Base-by-base conservation (phyloP, 2,113 vertebrate species). In the Pantherophis guttatus region DNA sequence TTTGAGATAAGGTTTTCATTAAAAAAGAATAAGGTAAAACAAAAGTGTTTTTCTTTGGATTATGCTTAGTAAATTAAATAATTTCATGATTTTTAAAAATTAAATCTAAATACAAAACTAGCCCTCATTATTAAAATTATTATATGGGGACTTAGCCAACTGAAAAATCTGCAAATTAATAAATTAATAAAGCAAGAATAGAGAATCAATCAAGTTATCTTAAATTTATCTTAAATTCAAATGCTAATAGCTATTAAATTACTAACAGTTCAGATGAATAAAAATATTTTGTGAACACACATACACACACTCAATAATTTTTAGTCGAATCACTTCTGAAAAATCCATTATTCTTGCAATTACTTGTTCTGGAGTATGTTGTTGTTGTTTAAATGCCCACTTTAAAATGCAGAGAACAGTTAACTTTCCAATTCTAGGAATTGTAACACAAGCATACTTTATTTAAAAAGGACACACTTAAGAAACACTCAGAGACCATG, bases 381-480 rank as follows among this genome's bases (percentile, higher is more conserved):
- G 3, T 6, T 57, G 50, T 58, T 57, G 26, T 70, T n/a, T n/a
- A 6, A 65, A 70, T 5, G 12, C 13, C 29, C 88, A 95, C 93
- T 94, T 95, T 95, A 93, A 95, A 90, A 92, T 93, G 89, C 93
- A 95, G 75, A 5, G 58, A 93, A 44, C 92, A 92, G 86, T 89
- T 95, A 95, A 94, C 95, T 95, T 95, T 96, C 93, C 95, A 89
- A 52, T 21, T 93, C 88, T 95, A 94, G 70, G 94, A 93, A 94
- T 70, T 95, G 92, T 93, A 96, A 96, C 94, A 94, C 92, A 96
- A 93, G 96, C 93, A 92, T 96, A 59, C 62, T 33, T 91, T 93
- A 50, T 93, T 95, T 58, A 90, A 95, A 90, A 95, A 93, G 95
- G 93, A 24, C 5, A 65, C 52, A 94, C 92, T 92, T 91, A 96